Conservation (phyloP, 1,140 invertebrate genomes). For the Hycleus cichorii region DNA sequence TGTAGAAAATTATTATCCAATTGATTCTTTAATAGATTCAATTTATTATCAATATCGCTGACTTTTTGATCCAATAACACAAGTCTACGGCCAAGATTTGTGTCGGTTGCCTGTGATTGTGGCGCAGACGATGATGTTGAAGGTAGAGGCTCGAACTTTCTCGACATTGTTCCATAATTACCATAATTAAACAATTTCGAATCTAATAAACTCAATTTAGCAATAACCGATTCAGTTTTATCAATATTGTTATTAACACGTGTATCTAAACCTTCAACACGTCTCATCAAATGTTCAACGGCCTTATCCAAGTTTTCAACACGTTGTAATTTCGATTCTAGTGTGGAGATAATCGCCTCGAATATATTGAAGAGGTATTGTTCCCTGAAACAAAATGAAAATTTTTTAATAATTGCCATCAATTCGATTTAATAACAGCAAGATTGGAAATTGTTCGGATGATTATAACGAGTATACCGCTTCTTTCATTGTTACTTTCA, state of each 20-base stretch:
- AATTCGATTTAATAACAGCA: too few species aligned
- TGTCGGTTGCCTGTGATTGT: slow-evolving; percentile 4
- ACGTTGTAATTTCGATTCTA: slow-evolving; percentile 77
- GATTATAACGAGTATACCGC: too few species aligned
- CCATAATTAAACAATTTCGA: slow-evolving; percentile 54
- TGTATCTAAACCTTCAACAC: slow-evolving; percentile 71
- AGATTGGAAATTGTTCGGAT: too few species aligned
- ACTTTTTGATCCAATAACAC: slow-evolving; percentile 71
- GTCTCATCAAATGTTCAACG: slow-evolving; percentile 73
- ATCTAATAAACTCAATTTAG: slow-evolving; percentile 64
- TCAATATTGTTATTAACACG: slow-evolving; percentile 74
- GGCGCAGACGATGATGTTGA: slow-evolving; percentile 14
- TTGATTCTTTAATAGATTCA: slow-evolving; percentile 70
- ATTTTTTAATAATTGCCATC: too few species aligned
- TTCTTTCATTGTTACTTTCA: too few species aligned
- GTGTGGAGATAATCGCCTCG: slow-evolving; percentile 77
- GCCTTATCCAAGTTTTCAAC: slow-evolving; percentile 82
- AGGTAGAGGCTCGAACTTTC: not conserved
- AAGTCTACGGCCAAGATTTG: slow-evolving; percentile 53
- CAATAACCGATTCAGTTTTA: slow-evolving; percentile 73
- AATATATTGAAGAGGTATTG: slow-evolving; percentile 83
- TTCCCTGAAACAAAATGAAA: slow-evolving; percentile 60
- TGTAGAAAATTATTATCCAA: slow-evolving; percentile 72
- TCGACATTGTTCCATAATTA: too few species aligned
- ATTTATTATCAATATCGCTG: slow-evolving; percentile 69